Conservation (phyloP, 2,797 vertebrate genomes). For the Myotis myotis region DNA sequence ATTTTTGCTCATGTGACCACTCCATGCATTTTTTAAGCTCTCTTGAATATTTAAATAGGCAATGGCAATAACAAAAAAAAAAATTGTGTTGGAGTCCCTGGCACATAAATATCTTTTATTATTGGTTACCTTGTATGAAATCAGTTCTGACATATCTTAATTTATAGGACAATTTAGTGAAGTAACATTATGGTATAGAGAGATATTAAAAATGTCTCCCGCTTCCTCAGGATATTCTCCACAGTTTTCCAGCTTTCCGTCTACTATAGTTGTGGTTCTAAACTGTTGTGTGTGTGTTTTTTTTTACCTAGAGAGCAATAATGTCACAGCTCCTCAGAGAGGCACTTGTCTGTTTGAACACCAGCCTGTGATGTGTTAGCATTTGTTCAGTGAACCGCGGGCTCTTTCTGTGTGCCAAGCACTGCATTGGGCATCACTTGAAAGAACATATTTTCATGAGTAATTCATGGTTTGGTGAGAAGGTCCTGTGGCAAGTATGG, state of each 20-base stretch:
- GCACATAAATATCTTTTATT: neutral
- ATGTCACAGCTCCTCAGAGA: neutral
- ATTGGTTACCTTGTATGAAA: neutral
- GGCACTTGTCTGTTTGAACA: neutral
- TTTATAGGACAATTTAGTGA: neutral
- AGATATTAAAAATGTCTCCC: neutral
- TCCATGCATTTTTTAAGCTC: neutral
- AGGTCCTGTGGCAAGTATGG: neutral
- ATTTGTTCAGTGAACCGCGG: neutral
- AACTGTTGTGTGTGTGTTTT: neutral
- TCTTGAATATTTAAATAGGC: neutral
- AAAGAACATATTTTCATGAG: neutral
- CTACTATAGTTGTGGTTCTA: neutral
- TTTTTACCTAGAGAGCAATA: neutral
- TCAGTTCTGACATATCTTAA: neutral
- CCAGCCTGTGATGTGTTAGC: neutral
- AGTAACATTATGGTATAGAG: neutral
- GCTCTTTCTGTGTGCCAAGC: neutral
- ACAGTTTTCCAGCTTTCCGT: neutral
- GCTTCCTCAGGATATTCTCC: neutral
- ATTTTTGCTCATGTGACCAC: neutral
- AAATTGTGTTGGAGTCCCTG: neutral
- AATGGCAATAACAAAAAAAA: neutral
- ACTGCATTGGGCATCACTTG: neutral
- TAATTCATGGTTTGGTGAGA: neutral